Base-by-base conservation (phyloP, 2,797 vertebrate species). In the Fringilla coelebs region DNA sequence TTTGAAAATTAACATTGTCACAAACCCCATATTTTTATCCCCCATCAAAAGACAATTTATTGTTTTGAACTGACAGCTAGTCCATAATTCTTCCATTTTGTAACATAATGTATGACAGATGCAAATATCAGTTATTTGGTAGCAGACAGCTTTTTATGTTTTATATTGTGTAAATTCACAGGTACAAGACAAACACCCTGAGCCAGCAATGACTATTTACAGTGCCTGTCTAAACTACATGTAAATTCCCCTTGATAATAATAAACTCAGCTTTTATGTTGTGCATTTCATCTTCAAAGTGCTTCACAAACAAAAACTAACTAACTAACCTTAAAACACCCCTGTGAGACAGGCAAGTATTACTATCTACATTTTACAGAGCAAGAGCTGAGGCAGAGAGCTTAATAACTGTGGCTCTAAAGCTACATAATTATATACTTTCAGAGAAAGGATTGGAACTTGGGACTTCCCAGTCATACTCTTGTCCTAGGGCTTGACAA, bases 261-360 rank as follows among this genome's bases (percentile, higher is more conserved):
- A 95, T 63, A 91, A 94, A 88, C 51, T 89, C 70, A 75, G n/a
- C 61, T 87, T 96, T 92, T 83, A 89, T 67, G 55, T 76, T 60
- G n/a, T n/a, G n/a, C 84, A 90, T 95, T 96, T 92, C 65, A 77
- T 89, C 79, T 84, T 94, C 90, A 88, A 89, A 96, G 79, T 2
- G 8, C 55, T 90, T 89, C 91, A 95, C 66, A 92, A 96, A 86
- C 58, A 85, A n/a, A n/a, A n/a, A n/a, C 73, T 75, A 87, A 92
- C 66, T 92, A 88, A 96, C 94, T 93, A 91, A 95, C 92, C 78
- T 93, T 65, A 77, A 48, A 95, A 94, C 38, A 85, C 8, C 29
- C 54, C 29, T 75, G 34, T 79, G 72, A 92, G 61, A 95, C 6
- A 9, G 57, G 51, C 41, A 93, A 79, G 40, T 70, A 88, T 70